A percentile compares a stretch with the other conserved stretches of the same genome.
Conservation (phyloP, 2,113 vertebrate genomes). For the Elgaria multicarinata region DNA sequence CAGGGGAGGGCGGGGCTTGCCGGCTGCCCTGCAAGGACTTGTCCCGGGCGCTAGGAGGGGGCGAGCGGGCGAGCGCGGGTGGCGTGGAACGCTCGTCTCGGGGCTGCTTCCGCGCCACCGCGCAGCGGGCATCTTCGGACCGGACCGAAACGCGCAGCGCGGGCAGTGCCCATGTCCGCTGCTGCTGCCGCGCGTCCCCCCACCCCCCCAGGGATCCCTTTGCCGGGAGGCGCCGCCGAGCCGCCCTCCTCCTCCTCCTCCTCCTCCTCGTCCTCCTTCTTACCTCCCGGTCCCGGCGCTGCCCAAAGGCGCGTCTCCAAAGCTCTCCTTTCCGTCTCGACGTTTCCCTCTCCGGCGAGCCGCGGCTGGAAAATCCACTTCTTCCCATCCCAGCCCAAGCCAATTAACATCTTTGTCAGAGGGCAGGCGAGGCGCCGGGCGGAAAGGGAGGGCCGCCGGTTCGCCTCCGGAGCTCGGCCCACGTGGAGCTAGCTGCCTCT, state of each 20-base stretch:
- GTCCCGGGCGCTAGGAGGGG: not conserved
- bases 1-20: not conserved
- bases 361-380: constrained; percentile 6
- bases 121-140: too few relatives aligned
- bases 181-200: too few relatives aligned
- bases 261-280: not conserved
- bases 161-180: too few relatives aligned
- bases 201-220: too few relatives aligned
- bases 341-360: not conserved
- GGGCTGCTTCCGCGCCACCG: not conserved
- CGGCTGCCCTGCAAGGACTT: not conserved
- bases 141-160: too few relatives aligned
- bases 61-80: too few relatives aligned
- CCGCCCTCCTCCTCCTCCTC: too few relatives aligned
- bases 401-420: not conserved
- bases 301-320: not conserved
- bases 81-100: not conserved
- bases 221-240: not conserved
- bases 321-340: not conserved
- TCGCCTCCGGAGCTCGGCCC: not conserved
- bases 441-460: not conserved
- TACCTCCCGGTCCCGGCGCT: not conserved
- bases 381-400: not conserved
- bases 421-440: not conserved
- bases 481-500: not conserved